A percentile compares a stretch with the other conserved stretches of the same genome.
These are phyloP conservation scores for Spilarctia lutea DNA, from an alignment of 2,888 invertebrate species.

Conservation along the genomic window DNA sequence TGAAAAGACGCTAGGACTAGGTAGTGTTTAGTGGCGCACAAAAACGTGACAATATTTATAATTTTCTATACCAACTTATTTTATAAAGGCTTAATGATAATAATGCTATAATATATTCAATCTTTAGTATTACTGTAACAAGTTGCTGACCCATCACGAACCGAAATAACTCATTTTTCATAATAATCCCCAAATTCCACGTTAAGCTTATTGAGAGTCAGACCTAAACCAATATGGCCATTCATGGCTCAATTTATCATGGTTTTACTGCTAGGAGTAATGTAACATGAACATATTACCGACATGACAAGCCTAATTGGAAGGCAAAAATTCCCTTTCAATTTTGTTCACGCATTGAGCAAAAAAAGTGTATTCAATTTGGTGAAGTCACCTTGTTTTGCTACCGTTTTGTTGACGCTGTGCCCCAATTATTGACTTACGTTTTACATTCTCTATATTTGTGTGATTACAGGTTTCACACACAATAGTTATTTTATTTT, in stretches of 20 bases:
- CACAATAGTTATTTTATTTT: no score
- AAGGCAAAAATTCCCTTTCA: conserved; percentile 47
- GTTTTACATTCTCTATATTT: conserved; percentile 36
- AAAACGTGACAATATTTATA: no score
- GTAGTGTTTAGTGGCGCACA: no score
- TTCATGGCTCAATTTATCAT: conserved; percentile 31
- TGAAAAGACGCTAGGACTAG: no score
- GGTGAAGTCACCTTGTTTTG: conserved; percentile 48
- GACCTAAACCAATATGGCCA: conserved; percentile 25
- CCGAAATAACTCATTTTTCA: conserved; percentile 13
- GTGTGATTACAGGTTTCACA: conserved; percentile 9
- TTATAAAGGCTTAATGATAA: neutral
- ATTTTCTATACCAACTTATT: no score
- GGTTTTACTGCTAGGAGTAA: conserved; percentile 30
- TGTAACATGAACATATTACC: conserved; percentile 37
- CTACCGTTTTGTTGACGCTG: conserved; percentile 46
- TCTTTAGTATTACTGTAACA: neutral
- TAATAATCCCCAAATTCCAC: conserved; percentile 22
- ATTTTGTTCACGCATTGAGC: conserved; percentile 46
- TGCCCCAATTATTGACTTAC: conserved; percentile 40
- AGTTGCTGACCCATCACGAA: conserved; percentile 10
- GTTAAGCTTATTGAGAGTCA: conserved; percentile 28
- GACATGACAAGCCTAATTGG: conserved; percentile 50
- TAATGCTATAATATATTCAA: neutral
- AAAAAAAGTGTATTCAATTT: conserved; percentile 51